A percentile compares a stretch with the other conserved stretches of the same genome.
Conservation (phyloP, 2,797 vertebrate species). For the Molossus molossus region DNA sequence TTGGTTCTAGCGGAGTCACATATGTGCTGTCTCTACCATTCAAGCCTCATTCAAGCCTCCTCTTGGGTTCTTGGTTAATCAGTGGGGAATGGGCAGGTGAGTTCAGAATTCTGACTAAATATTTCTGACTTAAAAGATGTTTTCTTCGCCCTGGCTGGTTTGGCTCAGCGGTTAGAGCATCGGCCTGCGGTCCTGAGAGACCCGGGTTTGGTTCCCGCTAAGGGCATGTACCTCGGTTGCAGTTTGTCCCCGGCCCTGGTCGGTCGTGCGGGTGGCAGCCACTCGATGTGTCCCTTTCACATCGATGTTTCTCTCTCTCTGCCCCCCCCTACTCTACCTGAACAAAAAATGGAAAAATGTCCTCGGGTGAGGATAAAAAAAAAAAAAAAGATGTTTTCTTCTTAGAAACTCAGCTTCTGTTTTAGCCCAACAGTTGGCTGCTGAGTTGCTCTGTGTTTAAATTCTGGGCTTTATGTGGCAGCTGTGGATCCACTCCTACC, state of each 20-base stretch:
- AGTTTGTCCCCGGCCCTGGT: too few relatives aligned
- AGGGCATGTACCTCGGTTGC: too few relatives aligned
- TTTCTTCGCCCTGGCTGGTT: background rate
- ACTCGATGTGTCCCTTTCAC: too few relatives aligned
- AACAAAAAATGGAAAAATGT: too few relatives aligned
- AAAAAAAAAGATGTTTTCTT: background rate
- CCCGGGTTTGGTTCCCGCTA: too few relatives aligned
- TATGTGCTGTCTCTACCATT: background rate
- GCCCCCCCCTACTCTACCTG: too few relatives aligned
- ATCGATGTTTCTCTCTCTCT: too few relatives aligned
- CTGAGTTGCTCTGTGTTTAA: constrained; percentile 73
- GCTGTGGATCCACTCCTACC: constrained; percentile 63
- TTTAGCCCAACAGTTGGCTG: constrained; percentile 71
- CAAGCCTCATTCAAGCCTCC: background rate
- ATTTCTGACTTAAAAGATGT: constrained; percentile 33
- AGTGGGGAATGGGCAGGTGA: constrained; percentile 50
- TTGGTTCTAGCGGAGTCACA: background rate
- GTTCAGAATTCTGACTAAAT: constrained; percentile 50
- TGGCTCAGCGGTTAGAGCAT: too few relatives aligned
- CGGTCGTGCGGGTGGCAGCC: too few relatives aligned
- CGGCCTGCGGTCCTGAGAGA: too few relatives aligned
- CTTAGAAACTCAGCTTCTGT: constrained; percentile 65
- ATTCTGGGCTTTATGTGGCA: constrained; percentile 76
- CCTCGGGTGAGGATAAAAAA: too few relatives aligned
- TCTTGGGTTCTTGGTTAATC: constrained; percentile 33